These are phyloP conservation scores for Cyprinodon tularosa DNA, from an alignment of 2,113 vertebrate genomes.

Conservation along the genomic window DNA sequence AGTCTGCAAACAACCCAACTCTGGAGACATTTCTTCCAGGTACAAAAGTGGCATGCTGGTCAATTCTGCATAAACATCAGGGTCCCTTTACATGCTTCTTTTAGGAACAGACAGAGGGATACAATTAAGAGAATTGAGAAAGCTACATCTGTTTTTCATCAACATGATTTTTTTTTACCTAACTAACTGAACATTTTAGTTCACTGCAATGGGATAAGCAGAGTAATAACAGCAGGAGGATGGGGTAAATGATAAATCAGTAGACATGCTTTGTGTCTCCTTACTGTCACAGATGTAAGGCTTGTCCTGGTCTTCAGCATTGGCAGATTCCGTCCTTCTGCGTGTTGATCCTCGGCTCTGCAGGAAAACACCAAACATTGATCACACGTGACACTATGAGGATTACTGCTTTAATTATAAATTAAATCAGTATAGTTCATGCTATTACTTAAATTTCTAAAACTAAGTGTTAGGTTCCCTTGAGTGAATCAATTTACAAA, in stretches of 20 bases:
- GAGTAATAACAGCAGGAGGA: neutral
- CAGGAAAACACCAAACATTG: constrained; percentile 25
- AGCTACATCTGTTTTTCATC: neutral
- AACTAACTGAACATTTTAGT: neutral
- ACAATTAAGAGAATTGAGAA: constrained; percentile 17
- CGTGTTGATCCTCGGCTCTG: constrained; percentile 92
- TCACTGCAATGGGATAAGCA: neutral
- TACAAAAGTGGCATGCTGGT: constrained; percentile 66
- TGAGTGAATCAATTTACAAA: neutral
- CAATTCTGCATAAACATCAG: constrained; percentile 55
- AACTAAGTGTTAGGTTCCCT: neutral
- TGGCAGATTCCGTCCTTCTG: constrained; percentile 87
- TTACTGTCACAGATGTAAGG: constrained; percentile 99
- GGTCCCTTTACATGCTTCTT: constrained; percentile 64
- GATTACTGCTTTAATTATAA: neutral
- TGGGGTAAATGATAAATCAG: constrained; percentile 4
- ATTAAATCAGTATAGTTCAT: neutral
- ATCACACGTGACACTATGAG: neutral
- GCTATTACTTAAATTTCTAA: neutral
- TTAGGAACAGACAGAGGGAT: constrained; percentile 33
- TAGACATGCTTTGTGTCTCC: constrained; percentile 30
- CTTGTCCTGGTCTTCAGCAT: constrained; percentile 93
- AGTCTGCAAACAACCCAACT: constrained; percentile 42
- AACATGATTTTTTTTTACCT: neutral
- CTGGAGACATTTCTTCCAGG: constrained; percentile 29